Percentiles rank a stretch among this genome's conserved stretches.
Evolutionary conservation across 2,888 invertebrate genomes (phyloP).

Genomic region (Acrobasis suavella): DNA sequence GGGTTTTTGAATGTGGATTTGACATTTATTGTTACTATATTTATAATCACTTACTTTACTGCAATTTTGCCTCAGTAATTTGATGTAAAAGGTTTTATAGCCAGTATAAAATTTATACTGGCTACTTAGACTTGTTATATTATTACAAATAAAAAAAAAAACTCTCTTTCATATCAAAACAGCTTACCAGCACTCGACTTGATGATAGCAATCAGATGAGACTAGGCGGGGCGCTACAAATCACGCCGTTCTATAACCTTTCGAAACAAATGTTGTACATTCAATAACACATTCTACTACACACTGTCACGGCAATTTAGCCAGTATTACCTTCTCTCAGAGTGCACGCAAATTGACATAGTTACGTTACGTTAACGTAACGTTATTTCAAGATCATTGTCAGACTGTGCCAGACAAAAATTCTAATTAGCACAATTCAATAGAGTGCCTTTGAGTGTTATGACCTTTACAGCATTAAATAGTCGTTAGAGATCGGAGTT

Average conservation of each 20-base stretch:
- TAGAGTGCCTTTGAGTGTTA: conserved; percentile 52
- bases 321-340: neutral
- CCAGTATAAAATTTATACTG: too few relatives aligned
- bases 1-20: too few relatives aligned
- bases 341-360: neutral
- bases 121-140: neutral
- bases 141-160: neutral
- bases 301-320: neutral
- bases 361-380: too few relatives aligned
- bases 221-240: conserved; percentile 27
- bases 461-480: conserved; percentile 53
- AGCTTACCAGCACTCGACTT: neutral
- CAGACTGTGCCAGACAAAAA: conserved; percentile 44
- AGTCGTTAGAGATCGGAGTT: conserved; percentile 58
- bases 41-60: too few relatives aligned
- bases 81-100: too few relatives aligned
- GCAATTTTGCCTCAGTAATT: too few relatives aligned
- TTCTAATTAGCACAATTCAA: conserved; percentile 59
- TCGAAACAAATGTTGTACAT: conserved; percentile 30
- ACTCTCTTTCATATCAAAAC: neutral
- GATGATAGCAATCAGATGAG: conserved; percentile 24
- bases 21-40: too few relatives aligned
- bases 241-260: conserved; percentile 46
- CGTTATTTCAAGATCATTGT: neutral
- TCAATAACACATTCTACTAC: neutral